Base-by-base conservation (phyloP, 2,888 invertebrate species). In the Bellardia bayeri region DNA sequence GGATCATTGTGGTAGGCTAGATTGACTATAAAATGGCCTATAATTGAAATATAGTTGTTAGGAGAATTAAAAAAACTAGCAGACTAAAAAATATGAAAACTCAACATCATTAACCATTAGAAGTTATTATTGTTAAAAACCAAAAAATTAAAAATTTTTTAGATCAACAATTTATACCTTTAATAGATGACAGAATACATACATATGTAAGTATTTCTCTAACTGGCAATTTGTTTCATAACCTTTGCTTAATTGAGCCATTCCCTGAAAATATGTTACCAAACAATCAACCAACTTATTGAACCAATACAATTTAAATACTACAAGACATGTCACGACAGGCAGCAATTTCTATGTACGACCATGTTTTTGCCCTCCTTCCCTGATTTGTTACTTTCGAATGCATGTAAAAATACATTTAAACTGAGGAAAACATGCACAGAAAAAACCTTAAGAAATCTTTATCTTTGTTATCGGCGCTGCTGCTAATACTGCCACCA, bases 381-480 rank as follows among this genome's bases (percentile, higher is more conserved):
- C 40, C 49, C 58, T 61, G 33, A 80, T 45, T 72, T 66, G 30
- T 40, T 58, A 51, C 49, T 69, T 64, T 66, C 33, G 58, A 84
- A 74, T 69, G 54, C 74, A 80, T 68, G 74, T 37, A 54, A 45
- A 80, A 74, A 68, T 5, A 75, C 68, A 79, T 79, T 74, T 84
- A 74, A 78, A 71, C 71, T 45, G 30, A 30, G 49, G n/a, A 66
- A 58, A 51, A 49, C 13, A 64, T 8, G 33, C 23, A 40, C 40
- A 45, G 0, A n/a, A 81, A 30, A 68, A 45, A 16, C 11, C 11
- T 16, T 40, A 63, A 63, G 54, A 76, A 76, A 63, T 71, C 54
- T 69, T 71, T 83, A 63, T 71, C 54, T 69, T 33, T 76, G 54
- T 83, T 63, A 63, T 83, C 54, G 63, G 66, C 45, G 33, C 42